Percentiles rank a stretch among this genome's conserved stretches.
phyloP scores from a whole-genome alignment of 2,113 vertebrate species.

The Lynx canadensis region DNA sequence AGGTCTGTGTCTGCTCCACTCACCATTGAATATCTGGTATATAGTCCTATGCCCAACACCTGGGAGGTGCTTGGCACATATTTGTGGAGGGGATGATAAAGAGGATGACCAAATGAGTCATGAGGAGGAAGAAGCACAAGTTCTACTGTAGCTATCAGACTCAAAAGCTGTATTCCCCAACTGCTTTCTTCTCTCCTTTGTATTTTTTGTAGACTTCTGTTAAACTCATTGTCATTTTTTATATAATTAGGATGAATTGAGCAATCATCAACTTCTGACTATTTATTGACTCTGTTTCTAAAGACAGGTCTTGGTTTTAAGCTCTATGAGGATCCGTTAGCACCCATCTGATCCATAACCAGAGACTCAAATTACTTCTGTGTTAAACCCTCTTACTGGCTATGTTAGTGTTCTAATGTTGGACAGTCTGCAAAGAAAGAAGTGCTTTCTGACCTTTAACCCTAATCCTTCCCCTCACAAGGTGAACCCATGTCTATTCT shows the following conservation, averaged over 20 bases:
- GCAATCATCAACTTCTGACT: neutral
- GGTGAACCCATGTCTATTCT: neutral
- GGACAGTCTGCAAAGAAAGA: neutral
- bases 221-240: neutral
- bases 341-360: neutral
- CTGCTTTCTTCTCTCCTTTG: neutral
- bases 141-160: neutral
- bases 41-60: neutral
- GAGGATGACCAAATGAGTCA: neutral
- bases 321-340: neutral
- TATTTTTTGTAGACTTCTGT: neutral
- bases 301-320: neutral
- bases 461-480: neutral
- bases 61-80: accelerated
- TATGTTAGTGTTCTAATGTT: neutral
- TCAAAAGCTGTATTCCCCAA: neutral
- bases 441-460: neutral
- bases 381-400: neutral
- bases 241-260: neutral
- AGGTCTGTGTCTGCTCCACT: neutral
- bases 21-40: neutral
- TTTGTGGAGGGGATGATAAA: neutral
- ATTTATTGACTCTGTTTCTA: neutral
- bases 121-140: neutral
- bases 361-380: neutral